A percentile compares a stretch with the other conserved stretches of the same genome.
Evolutionary conservation across 2,797 vertebrate genomes (phyloP).

Genomic region (Australoheros facetus): DNA sequence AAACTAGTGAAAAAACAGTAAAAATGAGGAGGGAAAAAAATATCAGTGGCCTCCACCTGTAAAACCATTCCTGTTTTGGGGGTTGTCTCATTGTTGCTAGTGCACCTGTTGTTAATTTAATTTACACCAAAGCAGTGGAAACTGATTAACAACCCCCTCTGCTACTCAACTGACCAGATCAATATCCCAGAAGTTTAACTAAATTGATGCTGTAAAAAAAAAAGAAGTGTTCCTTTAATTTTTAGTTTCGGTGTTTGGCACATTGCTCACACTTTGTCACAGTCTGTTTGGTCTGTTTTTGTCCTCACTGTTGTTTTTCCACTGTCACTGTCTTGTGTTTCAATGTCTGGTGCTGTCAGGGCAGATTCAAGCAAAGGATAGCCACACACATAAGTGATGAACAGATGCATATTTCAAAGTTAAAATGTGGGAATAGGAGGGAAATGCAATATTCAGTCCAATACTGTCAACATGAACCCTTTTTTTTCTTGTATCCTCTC

Average conservation of each 20-base stretch:
- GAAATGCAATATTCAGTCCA: not conserved
- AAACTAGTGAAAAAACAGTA: too few relatives aligned
- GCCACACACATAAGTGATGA: not conserved
- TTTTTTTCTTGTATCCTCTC: slow-evolving; percentile 16
- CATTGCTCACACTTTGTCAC: slow-evolving; percentile 21
- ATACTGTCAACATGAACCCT: not conserved
- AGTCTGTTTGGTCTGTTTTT: slow-evolving; percentile 36
- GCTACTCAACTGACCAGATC: too few relatives aligned
- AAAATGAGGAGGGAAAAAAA: too few relatives aligned
- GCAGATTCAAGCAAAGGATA: slow-evolving; percentile 4
- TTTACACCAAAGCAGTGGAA: too few relatives aligned
- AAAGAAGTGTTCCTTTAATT: too few relatives aligned
- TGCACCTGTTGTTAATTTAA: too few relatives aligned
- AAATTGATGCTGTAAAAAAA: too few relatives aligned
- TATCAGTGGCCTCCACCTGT: too few relatives aligned
- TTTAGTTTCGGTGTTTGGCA: slow-evolving; percentile 2
- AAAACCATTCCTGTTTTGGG: too few relatives aligned
- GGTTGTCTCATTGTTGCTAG: too few relatives aligned
- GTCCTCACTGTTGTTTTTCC: slow-evolving; percentile 43
- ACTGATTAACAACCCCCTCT: too few relatives aligned
- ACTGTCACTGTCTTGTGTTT: slow-evolving; percentile 63
- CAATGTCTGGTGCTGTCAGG: slow-evolving; percentile 28
- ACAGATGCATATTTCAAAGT: slow-evolving; percentile 8
- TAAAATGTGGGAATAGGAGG: slow-evolving; percentile 3
- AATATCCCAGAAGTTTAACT: too few relatives aligned